These are phyloP conservation scores for Bos javanicus DNA, from an alignment of 2,113 vertebrate species.

Conservation along the genomic window DNA sequence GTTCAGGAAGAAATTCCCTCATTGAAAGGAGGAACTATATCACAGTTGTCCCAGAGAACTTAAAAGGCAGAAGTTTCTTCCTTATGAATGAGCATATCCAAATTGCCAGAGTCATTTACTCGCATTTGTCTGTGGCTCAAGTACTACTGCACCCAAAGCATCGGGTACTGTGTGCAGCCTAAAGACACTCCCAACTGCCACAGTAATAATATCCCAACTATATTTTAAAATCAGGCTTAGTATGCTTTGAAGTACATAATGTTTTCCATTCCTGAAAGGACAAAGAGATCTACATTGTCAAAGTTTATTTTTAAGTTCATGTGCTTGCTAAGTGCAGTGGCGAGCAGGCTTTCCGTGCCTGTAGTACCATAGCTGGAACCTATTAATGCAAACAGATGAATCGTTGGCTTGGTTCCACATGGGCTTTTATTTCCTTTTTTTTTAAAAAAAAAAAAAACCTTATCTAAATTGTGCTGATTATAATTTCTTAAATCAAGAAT, in stretches of 20 bases:
- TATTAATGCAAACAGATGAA: constrained; percentile 68
- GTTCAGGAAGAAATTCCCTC: constrained; percentile 28
- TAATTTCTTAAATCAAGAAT: not conserved
- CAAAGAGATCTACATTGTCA: constrained; percentile 62
- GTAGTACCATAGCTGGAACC: constrained; percentile 51
- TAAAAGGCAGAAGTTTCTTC: constrained; percentile 45
- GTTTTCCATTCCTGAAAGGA: constrained; percentile 73
- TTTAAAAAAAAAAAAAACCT: not conserved
- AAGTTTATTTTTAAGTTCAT: constrained; percentile 70
- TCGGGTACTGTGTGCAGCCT: not conserved
- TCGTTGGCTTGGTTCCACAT: constrained; percentile 38
- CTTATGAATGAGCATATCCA: constrained; percentile 51
- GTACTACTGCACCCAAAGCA: constrained; percentile 12
- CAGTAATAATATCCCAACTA: constrained; percentile 55
- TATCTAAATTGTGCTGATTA: constrained; percentile 54
- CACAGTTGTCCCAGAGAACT: constrained; percentile 43
- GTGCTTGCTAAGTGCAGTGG: constrained; percentile 67
- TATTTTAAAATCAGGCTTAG: constrained; percentile 67
- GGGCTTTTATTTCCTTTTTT: constrained; percentile 24
- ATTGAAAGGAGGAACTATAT: constrained; percentile 49
- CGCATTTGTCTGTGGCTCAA: not conserved
- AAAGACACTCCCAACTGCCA: constrained; percentile 42
- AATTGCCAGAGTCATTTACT: constrained; percentile 44
- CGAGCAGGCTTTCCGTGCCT: constrained; percentile 51
- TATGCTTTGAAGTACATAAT: constrained; percentile 71